These are phyloP conservation scores for Chelmon rostratus DNA, from an alignment of 2,797 vertebrate genomes.

Conservation along the genomic window DNA sequence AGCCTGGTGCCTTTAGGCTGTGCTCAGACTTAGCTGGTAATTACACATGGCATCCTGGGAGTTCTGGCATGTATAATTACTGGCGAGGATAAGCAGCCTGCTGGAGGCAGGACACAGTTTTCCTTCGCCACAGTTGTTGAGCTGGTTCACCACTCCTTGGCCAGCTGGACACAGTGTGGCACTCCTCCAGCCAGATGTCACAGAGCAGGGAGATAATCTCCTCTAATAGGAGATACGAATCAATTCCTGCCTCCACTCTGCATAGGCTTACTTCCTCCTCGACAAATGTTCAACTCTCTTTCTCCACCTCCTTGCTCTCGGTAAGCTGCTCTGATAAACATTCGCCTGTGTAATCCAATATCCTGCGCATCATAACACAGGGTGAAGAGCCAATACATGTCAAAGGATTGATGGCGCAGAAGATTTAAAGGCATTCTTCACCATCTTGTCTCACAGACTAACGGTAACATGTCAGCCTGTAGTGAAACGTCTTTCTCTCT, in stretches of 20 bases:
- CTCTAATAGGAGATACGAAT: constrained; percentile 64
- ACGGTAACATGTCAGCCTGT: constrained; percentile 40
- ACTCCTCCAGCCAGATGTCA: constrained; percentile 72
- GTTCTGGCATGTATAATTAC: constrained; percentile 83
- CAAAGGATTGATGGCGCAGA: constrained; percentile 43
- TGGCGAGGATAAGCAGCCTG: constrained; percentile 70
- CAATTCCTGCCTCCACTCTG: constrained; percentile 37
- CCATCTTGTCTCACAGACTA: constrained; percentile 49
- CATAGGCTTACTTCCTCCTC: constrained; percentile 24
- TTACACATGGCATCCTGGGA: constrained; percentile 83
- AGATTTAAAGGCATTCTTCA: constrained; percentile 53
- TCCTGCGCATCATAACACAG: constrained; percentile 42
- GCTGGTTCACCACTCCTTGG: constrained; percentile 62
- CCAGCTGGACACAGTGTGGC: constrained; percentile 72
- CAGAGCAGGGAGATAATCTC: constrained; percentile 54
- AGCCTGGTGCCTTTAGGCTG: constrained; percentile 71
- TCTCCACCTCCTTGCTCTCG: constrained; percentile 23
- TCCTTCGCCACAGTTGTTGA: constrained; percentile 62
- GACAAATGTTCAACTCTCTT: constrained; percentile 30
- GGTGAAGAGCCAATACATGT: constrained; percentile 34
- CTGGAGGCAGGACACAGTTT: constrained; percentile 74
- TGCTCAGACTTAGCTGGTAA: constrained; percentile 79
- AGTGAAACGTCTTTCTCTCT: constrained; percentile 17
- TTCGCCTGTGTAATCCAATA: constrained; percentile 47
- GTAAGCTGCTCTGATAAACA: constrained; percentile 47